Percentiles rank a stretch among this genome's conserved stretches.
Conservation (phyloP, 2,113 vertebrate genomes). For the Bubo blakistoni region DNA sequence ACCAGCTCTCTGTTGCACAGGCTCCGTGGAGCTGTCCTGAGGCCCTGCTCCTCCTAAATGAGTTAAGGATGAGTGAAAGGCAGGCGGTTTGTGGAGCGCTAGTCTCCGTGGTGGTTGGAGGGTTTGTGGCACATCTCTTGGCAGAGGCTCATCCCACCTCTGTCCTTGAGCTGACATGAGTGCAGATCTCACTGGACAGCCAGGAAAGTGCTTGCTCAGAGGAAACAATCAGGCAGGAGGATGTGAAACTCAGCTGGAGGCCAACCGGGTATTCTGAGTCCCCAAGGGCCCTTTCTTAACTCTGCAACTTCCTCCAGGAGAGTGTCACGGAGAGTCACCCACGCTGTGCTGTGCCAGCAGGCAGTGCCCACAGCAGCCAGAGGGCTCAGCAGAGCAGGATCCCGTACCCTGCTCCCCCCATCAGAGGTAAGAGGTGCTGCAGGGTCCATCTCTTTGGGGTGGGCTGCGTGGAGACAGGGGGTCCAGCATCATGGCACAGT, state of each 20-base stretch:
- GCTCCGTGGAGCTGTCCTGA: background rate
- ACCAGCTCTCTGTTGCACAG: background rate
- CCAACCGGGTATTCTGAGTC: background rate
- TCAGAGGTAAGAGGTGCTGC: constrained; percentile 16
- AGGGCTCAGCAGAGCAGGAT: background rate
- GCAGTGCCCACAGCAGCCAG: background rate
- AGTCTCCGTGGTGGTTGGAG: fast-evolving
- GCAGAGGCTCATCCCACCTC: background rate
- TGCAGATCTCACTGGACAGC: background rate
- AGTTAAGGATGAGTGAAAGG: background rate
- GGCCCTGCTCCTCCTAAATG: background rate
- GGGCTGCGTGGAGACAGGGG: background rate
- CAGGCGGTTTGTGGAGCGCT: fast-evolving
- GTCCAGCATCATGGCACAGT: background rate
- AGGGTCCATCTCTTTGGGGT: background rate
- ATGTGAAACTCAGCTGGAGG: constrained; percentile 24
- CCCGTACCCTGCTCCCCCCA: background rate
- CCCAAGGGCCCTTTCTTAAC: background rate
- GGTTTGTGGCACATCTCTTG: background rate
- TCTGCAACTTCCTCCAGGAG: background rate
- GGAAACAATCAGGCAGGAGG: constrained; percentile 22
- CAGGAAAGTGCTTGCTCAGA: constrained; percentile 11
- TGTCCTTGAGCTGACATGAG: background rate
- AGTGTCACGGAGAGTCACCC: background rate
- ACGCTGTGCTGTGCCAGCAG: fast-evolving